A percentile compares a stretch with the other conserved stretches of the same genome.
These are phyloP conservation scores for Reticulitermes lucifugus DNA, from an alignment of 2,888 invertebrate species.

Conservation along the genomic window DNA sequence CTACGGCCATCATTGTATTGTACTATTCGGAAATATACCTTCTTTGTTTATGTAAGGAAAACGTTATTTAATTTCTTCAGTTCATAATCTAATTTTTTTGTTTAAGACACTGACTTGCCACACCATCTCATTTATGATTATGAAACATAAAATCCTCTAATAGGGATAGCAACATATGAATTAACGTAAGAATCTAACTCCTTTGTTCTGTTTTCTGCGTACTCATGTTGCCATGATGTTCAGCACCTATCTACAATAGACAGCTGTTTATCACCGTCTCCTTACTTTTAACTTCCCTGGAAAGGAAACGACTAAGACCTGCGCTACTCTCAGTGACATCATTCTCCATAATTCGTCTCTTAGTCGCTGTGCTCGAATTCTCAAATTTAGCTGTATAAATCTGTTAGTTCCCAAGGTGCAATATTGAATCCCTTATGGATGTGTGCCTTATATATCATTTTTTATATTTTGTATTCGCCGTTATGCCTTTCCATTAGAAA, in stretches of 20 bases:
- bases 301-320: not conserved
- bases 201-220: not conserved
- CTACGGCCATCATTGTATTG: too few species aligned
- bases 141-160: not conserved
- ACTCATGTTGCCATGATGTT: not conserved
- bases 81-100: too few species aligned
- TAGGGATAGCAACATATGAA: not conserved
- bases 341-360: not conserved
- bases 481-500: constrained; percentile 1
- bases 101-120: too few species aligned
- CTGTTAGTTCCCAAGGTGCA: not conserved
- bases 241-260: not conserved
- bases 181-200: not conserved
- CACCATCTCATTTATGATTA: too few species aligned
- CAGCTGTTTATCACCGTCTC: not conserved
- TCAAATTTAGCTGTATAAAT: not conserved
- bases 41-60: too few species aligned
- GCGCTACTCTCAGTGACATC: not conserved
- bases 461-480: not conserved
- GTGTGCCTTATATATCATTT: not conserved
- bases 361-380: not conserved
- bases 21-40: too few species aligned
- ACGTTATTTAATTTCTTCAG: too few species aligned
- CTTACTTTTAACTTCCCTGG: not conserved
- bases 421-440: constrained; percentile 9